These are phyloP conservation scores for Cydia fagiglandana DNA, from an alignment of 1,140 invertebrate genomes.

Conservation along the genomic window DNA sequence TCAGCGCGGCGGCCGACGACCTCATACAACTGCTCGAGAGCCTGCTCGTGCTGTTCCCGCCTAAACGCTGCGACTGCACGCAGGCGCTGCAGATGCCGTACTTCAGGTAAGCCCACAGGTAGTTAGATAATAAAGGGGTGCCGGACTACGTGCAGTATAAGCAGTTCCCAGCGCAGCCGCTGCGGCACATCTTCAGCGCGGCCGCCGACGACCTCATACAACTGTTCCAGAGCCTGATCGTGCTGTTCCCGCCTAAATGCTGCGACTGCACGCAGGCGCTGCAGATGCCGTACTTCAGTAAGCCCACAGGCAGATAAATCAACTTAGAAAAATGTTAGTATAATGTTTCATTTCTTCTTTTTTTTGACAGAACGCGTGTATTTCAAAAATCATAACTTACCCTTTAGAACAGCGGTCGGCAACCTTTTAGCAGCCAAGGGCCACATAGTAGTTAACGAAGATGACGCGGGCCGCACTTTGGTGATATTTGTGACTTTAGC, in stretches of 20 bases:
- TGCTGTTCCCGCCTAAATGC: constrained; percentile 91
- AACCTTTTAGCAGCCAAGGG: no score
- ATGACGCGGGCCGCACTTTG: no score
- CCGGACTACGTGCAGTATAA: constrained; percentile 98
- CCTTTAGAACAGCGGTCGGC: no score
- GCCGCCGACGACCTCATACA: constrained; percentile 96
- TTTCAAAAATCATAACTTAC: no score
- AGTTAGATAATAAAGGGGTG: constrained; percentile 72
- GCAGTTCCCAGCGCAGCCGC: constrained; percentile 88
- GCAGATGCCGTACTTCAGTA: constrained; percentile 91
- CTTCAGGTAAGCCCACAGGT: no score
- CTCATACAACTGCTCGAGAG: constrained; percentile 91
- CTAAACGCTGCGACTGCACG: constrained; percentile 89
- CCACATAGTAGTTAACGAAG: no score
- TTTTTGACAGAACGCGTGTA: no score
- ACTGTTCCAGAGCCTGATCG: constrained; percentile 88
- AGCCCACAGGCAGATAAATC: background rate
- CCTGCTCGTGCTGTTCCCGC: constrained; percentile 92
- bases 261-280: constrained; percentile 90
- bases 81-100: constrained; percentile 86
- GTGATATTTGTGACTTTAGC: no score
- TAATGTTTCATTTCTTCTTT: no score
- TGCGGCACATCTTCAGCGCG: constrained; percentile 97
- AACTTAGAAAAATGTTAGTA: no score
- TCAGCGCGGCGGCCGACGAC: constrained; percentile 97